Base-by-base conservation (phyloP, 2,113 vertebrate genomes). In the Axis porcinus region DNA sequence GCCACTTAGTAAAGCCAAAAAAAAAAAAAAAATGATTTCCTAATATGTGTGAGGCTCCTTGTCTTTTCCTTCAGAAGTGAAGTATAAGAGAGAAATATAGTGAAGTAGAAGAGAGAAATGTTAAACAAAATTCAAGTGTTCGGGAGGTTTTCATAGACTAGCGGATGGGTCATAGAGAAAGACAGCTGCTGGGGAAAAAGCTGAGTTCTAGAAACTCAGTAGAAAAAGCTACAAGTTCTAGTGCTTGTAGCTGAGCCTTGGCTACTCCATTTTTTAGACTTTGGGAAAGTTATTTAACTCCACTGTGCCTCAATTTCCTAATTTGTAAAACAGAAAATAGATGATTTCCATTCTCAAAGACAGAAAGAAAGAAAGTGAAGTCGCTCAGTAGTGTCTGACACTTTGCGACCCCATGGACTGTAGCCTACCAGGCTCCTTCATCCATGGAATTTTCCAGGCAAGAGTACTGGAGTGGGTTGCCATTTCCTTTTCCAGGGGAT, bases 61-160 rank as follows among this genome's bases (percentile, higher is more conserved):
- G 14, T 23, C 28, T 54, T 28, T 52, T 55, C 76, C 28, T 78
- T 76, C 25, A 52, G 55, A n/a, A 30, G 12, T n/a, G 12, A 57
- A 55, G 16, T 17, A 14, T 27, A 40, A 89, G 50, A 92, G 54
- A 45, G 50, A n/a, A 86, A 25, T 15, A 67, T 5, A 7, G 50
- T 83, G 17, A 52, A 50, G 21, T 15, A 17, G 30, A 47, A 86
- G 50, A 94, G 54, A 40, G 40, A 30, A 87, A 16, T 15, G 27
- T 2, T 8, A 19, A 60, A 43, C 5, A 12, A 45, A 64, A 45
- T 23, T 36, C 7, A 45, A 12, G 17, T 21, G 47, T 40, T 4
- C 8, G 0, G 0, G 62, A 57, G 45, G 23, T 54, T 55, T n/a
- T 74, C 11, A 0, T 0, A 10, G 27, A 58, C 2, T 4, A 40